These are phyloP conservation scores for Cladopsammia gracilis DNA, from an alignment of 64 coral and sea anemone genomes.

Conservation along the genomic window DNA sequence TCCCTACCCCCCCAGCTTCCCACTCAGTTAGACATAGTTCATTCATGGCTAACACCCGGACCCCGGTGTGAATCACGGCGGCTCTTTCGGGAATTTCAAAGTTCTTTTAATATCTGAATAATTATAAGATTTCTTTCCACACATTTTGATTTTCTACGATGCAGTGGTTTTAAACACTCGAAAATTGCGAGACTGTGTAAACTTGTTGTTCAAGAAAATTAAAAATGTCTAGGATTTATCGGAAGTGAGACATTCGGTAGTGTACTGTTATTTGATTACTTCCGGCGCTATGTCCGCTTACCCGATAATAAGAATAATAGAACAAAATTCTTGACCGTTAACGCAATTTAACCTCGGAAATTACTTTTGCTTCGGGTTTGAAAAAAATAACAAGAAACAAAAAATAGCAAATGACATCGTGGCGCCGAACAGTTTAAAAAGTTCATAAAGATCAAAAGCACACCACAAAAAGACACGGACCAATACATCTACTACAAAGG, in stretches of 20 bases:
- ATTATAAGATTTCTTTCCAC: background rate
- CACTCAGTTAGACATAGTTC: too few species aligned
- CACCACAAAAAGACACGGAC: background rate
- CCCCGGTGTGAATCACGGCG: background rate
- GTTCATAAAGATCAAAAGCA: background rate
- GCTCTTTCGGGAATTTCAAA: background rate
- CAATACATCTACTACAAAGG: background rate
- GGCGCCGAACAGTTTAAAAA: background rate
- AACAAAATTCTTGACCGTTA: constrained; percentile 5
- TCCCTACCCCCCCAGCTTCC: background rate
- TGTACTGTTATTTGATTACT: constrained; percentile 19
- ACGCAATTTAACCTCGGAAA: constrained; percentile 22
- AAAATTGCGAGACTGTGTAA: background rate
- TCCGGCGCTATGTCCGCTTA: constrained; percentile 7
- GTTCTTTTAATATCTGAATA: background rate
- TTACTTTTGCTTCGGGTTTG: background rate
- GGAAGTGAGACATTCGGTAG: background rate
- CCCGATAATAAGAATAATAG: background rate
- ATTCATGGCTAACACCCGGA: too few species aligned
- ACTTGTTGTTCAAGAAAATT: constrained; percentile 7
- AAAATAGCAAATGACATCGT: background rate
- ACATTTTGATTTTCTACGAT: background rate
- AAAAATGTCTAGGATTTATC: constrained; percentile 9
- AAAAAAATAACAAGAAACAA: background rate
- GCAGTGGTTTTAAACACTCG: background rate